Evolutionary conservation across 2,113 vertebrate species (phyloP).

Genomic region (Lagopus muta): DNA sequence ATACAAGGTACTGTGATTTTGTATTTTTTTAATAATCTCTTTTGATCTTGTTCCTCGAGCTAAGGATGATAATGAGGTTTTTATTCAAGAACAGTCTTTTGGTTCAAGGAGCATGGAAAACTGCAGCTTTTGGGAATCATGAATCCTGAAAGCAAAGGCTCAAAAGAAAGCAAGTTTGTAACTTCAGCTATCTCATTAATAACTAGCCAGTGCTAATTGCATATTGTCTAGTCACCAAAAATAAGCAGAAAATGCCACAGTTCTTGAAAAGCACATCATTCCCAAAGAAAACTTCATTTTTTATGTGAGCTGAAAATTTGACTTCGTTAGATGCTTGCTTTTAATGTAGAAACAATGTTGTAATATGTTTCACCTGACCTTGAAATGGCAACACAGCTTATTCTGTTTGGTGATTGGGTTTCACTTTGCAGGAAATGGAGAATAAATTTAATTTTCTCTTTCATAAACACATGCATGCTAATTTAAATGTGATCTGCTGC

Average conservation of each 20-base stretch:
- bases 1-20: not conserved
- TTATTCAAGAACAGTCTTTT: constrained; percentile 14
- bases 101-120: constrained; percentile 12
- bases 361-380: not conserved
- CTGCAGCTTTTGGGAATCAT: not conserved
- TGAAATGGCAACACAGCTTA: not conserved
- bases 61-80: not conserved
- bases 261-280: not conserved
- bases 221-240: not conserved
- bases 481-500: constrained; percentile 33
- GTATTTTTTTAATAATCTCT: not conserved
- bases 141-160: not conserved
- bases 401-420: not conserved
- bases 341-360: not conserved
- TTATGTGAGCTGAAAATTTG: not conserved
- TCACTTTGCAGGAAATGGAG: constrained; percentile 1
- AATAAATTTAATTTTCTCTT: constrained; percentile 22
- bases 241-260: not conserved
- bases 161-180: constrained; percentile 3
- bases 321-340: not conserved
- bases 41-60: not conserved
- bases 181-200: not conserved
- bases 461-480: not conserved
- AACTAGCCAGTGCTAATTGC: not conserved
- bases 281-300: not conserved